Percentiles rank a stretch among this genome's conserved stretches.
Conservation (phyloP, 1,140 invertebrate genomes). For the Drosophila auraria region DNA sequence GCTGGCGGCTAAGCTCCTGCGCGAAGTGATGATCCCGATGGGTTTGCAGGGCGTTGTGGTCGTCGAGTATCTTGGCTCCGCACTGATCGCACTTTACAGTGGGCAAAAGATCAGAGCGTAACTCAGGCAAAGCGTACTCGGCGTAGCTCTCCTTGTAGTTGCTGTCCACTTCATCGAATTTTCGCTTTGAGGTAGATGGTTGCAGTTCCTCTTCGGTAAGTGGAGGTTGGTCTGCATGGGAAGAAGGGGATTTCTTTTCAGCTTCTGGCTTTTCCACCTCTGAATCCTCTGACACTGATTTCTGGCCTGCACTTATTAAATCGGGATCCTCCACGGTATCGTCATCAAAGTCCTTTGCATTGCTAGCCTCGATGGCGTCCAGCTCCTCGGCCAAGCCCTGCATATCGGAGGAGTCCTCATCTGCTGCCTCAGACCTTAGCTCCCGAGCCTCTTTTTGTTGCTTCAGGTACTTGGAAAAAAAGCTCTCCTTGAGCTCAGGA, state of each 20-base stretch:
- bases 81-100: slow-evolving; percentile 87
- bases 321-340: slow-evolving; percentile 34
- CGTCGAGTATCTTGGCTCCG: slow-evolving; percentile 79
- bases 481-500: slow-evolving; percentile 61
- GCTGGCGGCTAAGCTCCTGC: slow-evolving; percentile 86
- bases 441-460: slow-evolving; percentile 36
- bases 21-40: slow-evolving; percentile 89
- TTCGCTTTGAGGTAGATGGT: slow-evolving; percentile 61
- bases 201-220: slow-evolving; percentile 50
- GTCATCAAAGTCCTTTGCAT: slow-evolving; percentile 26
- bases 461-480: slow-evolving; percentile 69
- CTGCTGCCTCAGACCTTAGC: background rate
- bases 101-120: slow-evolving; percentile 58
- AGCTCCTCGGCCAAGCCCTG: slow-evolving; percentile 57
- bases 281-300: background rate
- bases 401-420: slow-evolving; percentile 45
- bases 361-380: slow-evolving; percentile 56
- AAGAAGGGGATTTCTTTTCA: background rate
- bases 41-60: slow-evolving; percentile 81
- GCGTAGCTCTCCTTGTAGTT: slow-evolving; percentile 64
- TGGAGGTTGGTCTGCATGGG: background rate
- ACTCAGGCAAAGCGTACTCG: slow-evolving; percentile 64
- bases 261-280: background rate
- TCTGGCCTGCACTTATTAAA: background rate
- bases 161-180: slow-evolving; percentile 47